A percentile compares a stretch with the other conserved stretches of the same genome.
Conservation (phyloP, 2,888 invertebrate species). For the Lasioglossum calceatum region DNA sequence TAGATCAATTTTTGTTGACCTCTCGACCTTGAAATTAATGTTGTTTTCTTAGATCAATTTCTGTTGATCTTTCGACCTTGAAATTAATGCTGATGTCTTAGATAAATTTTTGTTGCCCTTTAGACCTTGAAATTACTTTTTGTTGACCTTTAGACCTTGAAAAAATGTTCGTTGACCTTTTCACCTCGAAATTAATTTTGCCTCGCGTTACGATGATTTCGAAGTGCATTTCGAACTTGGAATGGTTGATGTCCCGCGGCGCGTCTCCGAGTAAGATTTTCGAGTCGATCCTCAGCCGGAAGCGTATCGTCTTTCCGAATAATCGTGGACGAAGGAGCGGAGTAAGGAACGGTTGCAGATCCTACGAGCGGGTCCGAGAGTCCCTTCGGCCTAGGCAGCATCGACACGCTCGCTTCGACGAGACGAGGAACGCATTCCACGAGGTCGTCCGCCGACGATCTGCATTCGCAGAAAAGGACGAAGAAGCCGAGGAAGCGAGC, state of each 20-base stretch:
- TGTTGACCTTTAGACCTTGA: no score
- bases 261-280: constrained; percentile 4
- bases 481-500: constrained; percentile 73
- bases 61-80: no score
- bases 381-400: constrained; percentile 57
- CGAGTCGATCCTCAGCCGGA: constrained; percentile 4
- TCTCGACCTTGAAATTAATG: no score
- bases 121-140: no score
- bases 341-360: constrained; percentile 44
- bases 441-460: constrained; percentile 74
- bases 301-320: constrained; percentile 11
- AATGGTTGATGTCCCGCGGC: no score
- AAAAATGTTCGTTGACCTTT: no score
- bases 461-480: constrained; percentile 77
- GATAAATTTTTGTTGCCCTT: no score
- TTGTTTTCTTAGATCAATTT: no score
- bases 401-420: constrained; percentile 65
- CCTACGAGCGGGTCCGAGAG: constrained; percentile 34
- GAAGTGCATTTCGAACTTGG: neutral
- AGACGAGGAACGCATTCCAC: constrained; percentile 68
- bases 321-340: constrained; percentile 20
- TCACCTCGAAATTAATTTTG: no score
- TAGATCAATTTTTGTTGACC: no score
- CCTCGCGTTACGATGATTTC: no score
- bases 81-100: no score